Base-by-base conservation (phyloP, 2,888 invertebrate genomes). In the Callyntrura sp. region DNA sequence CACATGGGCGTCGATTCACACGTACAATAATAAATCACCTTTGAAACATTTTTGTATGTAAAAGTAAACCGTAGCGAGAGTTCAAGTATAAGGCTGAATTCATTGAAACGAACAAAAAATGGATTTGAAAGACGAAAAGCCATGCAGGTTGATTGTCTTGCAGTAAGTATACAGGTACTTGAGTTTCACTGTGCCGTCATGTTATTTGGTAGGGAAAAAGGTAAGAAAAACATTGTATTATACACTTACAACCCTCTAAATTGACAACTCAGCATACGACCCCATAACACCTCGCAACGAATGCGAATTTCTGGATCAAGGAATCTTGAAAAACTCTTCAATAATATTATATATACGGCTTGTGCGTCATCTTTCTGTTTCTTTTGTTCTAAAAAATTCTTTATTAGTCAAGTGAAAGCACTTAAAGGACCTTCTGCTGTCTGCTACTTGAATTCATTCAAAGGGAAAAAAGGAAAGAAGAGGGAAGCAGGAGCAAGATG, bases 141-240 rank as follows among this genome's bases (percentile, higher is more conserved):
- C 91, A 91, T 91, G 89, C 68, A 90, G 91, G 89, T 78, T 79
- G 90, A 91, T 91, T 90, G 90, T 91, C n/a, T n/a, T 60, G 60
- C 4, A 60, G 65, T 5, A 65, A 65, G 11, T 84, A 76, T 78
- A 57, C 62, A 88, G 79, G 73, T 70, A 90, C 91, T 91, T 91
- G 87, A 92, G 88, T 51, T 84, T 88, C 60, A 48, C 43, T 35
- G 14, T 65, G 14, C 55, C n/a, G 14, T 70, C 25, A 68, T 25
- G 51, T 68, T 23, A 51, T 25, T 25, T 83, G 48, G 35, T 83
- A 68, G 25, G 28, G 51, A 28, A 76, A 81, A 70, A 73, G 43
- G 48, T 79, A 70, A 83, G 82, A 82, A 62, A 82, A 76, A 62
- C 55, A 9, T 45, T 73, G 11, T 65, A 25, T 70, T 57, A 79